A percentile compares a stretch with the other conserved stretches of the same genome.
These are phyloP conservation scores for Lathamus discolor DNA, from an alignment of 2,113 vertebrate genomes.

Conservation along the genomic window DNA sequence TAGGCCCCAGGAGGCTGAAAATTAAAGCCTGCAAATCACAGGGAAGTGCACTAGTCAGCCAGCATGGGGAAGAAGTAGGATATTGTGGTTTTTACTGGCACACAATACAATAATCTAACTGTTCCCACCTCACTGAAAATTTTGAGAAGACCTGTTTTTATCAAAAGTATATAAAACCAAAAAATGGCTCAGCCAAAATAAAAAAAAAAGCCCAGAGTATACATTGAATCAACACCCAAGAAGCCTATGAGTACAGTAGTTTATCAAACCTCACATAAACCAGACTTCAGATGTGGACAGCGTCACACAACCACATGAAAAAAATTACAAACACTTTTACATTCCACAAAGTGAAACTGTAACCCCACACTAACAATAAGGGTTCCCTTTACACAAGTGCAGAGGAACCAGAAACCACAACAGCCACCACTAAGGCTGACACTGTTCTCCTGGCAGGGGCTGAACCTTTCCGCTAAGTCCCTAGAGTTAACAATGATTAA, in stretches of 20 bases:
- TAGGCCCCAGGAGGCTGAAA: neutral
- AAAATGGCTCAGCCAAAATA: neutral
- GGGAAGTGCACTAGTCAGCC: neutral
- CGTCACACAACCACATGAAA: neutral
- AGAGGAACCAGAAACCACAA: neutral
- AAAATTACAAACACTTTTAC: neutral
- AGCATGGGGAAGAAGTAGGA: neutral
- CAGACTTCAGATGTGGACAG: neutral
- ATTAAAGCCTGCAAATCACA: conserved; percentile 28
- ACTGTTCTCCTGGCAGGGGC: neutral
- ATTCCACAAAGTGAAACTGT: neutral
- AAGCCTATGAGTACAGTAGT: neutral
- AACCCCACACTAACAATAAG: neutral
- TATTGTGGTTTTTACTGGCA: neutral
- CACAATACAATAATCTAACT: neutral
- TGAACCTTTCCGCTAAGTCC: neutral
- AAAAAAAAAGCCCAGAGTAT: neutral
- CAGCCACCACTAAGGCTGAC: neutral
- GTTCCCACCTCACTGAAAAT: neutral
- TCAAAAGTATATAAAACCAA: neutral
- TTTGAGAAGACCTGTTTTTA: neutral
- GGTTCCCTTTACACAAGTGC: neutral
- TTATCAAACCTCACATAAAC: neutral
- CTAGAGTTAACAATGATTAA: neutral
- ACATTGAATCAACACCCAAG: neutral